These are phyloP conservation scores for Tenthredo mesomela DNA, from an alignment of 2,888 invertebrate species.

Conservation along the genomic window DNA sequence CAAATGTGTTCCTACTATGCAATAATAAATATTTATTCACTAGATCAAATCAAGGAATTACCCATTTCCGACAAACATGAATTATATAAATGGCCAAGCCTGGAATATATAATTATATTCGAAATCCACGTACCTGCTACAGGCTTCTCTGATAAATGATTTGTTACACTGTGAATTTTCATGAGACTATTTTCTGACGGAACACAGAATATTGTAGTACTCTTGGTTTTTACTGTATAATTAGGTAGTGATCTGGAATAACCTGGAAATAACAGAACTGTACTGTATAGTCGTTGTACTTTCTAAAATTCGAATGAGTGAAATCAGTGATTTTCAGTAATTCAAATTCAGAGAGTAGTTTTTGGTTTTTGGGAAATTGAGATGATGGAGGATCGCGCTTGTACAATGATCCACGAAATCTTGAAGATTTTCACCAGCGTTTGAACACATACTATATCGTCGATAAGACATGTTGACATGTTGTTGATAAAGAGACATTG, in stretches of 20 bases:
- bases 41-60: conserved; percentile 3
- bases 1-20: not conserved
- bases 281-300: not conserved
- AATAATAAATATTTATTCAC: conserved; percentile 3
- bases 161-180: not conserved
- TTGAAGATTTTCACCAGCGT: not conserved
- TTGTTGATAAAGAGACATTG: not conserved
- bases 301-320: too few relatives aligned
- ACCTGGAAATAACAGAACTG: not conserved
- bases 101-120: not conserved
- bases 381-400: not conserved
- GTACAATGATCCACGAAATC: not conserved
- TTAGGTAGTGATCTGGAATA: not conserved
- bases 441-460: not conserved
- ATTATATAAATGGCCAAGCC: not conserved
- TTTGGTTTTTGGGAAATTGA: not conserved
- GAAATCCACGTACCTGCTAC: too few relatives aligned
- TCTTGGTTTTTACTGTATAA: not conserved
- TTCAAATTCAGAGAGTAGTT: too few relatives aligned
- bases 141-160: not conserved
- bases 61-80: conserved; percentile 3
- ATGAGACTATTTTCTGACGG: too few relatives aligned
- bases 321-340: too few relatives aligned
- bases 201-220: not conserved
- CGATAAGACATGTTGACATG: not conserved